phyloP scores from a whole-genome alignment of 2,797 vertebrate species.

The Phataginus tetradactyla region DNA sequence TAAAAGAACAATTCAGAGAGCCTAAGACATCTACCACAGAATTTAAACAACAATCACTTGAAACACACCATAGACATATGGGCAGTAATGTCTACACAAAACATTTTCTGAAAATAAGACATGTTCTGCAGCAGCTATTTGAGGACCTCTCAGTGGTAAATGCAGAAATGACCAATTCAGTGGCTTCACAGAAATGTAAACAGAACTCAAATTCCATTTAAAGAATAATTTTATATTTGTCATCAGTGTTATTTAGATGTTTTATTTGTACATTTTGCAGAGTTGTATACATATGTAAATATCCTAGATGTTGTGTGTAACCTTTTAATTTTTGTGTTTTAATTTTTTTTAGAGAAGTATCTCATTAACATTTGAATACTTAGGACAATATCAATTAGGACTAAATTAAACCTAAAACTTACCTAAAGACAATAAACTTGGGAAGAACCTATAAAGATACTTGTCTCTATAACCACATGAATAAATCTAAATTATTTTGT shows the following conservation, averaged over 20 bases:
- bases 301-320: neutral
- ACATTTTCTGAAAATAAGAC: neutral
- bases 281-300: neutral
- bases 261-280: slow-evolving; percentile 26
- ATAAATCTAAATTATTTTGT: slow-evolving; percentile 52
- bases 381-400: neutral
- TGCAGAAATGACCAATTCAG: neutral
- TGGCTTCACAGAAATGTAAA: slow-evolving; percentile 42
- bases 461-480: neutral
- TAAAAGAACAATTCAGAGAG: slow-evolving; percentile 40
- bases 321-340: slow-evolving; percentile 18
- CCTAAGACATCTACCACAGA: neutral
- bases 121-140: neutral
- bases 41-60: slow-evolving; percentile 23
- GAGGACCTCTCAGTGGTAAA: neutral
- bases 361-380: slow-evolving; percentile 1
- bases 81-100: neutral
- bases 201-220: slow-evolving; percentile 12
- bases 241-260: slow-evolving; percentile 14
- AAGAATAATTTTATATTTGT: slow-evolving; percentile 8
- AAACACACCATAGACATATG: neutral
- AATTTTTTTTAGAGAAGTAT: neutral
- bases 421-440: neutral
- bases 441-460: neutral
- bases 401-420: slow-evolving; percentile 39